These are phyloP conservation scores for Cheilosia variabilis DNA, from an alignment of 2,888 invertebrate genomes.

Conservation along the genomic window DNA sequence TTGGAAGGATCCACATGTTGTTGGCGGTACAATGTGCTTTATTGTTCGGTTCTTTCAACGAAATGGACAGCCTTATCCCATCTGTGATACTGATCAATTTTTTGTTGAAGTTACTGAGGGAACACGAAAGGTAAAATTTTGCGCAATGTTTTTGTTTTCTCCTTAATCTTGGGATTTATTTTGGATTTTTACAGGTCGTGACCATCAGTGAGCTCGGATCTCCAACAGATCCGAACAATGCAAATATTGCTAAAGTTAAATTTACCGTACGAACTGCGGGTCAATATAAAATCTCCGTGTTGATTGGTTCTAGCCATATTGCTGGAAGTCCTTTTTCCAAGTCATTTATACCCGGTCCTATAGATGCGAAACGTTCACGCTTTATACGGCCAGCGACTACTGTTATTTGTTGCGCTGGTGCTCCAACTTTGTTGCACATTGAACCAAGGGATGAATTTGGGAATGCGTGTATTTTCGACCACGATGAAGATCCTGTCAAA, in stretches of 20 bases:
- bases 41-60: conserved; percentile 95
- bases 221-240: conserved; percentile 92
- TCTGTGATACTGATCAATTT: conserved; percentile 96
- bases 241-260: conserved; percentile 94
- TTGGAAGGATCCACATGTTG: conserved; percentile 95
- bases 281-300: conserved; percentile 92
- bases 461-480: conserved; percentile 89
- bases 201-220: conserved; percentile 95
- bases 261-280: conserved; percentile 97
- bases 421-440: conserved; percentile 90
- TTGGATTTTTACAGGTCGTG: conserved; percentile 86
- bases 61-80: conserved; percentile 96
- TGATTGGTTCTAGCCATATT: conserved; percentile 92
- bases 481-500: conserved; percentile 86
- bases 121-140: conserved; percentile 87
- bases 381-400: conserved; percentile 93
- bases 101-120: conserved; percentile 94
- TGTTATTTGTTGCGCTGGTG: conserved; percentile 91
- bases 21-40: conserved; percentile 96
- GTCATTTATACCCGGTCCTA: conserved; percentile 92
- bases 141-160: not conserved
- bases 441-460: conserved; percentile 97
- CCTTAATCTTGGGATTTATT: not conserved
- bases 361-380: conserved; percentile 92
- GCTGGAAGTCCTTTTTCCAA: conserved; percentile 94